These are phyloP conservation scores for Aporophyla nigra DNA, from an alignment of 2,888 invertebrate species.

Conservation along the genomic window DNA sequence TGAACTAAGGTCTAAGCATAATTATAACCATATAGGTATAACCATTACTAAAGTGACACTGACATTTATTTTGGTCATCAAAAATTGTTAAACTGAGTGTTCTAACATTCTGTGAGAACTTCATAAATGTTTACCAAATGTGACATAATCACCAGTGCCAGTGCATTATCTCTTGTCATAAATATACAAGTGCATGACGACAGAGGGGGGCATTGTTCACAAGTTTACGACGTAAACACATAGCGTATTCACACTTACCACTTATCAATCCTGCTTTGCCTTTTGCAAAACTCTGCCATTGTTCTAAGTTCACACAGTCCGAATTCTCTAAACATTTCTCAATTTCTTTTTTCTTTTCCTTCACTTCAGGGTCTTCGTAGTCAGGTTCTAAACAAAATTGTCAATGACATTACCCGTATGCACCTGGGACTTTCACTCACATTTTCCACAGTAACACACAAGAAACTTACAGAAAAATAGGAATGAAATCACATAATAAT, in stretches of 20 bases:
- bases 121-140: not conserved
- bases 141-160: constrained; percentile 5
- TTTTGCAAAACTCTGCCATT: constrained; percentile 92
- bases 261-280: constrained; percentile 93
- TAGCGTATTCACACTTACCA: constrained; percentile 82
- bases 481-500: constrained; percentile 29
- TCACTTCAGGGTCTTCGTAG: constrained; percentile 91
- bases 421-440: constrained; percentile 71
- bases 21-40: too few species aligned
- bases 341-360: constrained; percentile 91
- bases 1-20: not conserved
- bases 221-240: constrained; percentile 48
- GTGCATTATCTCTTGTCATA: constrained; percentile 16
- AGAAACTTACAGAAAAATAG: constrained; percentile 16
- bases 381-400: constrained; percentile 87
- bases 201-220: constrained; percentile 35
- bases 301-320: constrained; percentile 85
- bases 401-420: constrained; percentile 53
- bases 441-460: constrained; percentile 19
- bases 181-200: constrained; percentile 27
- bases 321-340: constrained; percentile 90
- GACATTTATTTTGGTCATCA: constrained; percentile 15
- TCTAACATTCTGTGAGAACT: not conserved
- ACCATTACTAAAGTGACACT: not conserved
- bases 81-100: not conserved